A percentile compares a stretch with the other conserved stretches of the same genome.
Evolutionary conservation across 2,113 vertebrate genomes (phyloP).

Genomic region (Paramormyrops kingsleyae): DNA sequence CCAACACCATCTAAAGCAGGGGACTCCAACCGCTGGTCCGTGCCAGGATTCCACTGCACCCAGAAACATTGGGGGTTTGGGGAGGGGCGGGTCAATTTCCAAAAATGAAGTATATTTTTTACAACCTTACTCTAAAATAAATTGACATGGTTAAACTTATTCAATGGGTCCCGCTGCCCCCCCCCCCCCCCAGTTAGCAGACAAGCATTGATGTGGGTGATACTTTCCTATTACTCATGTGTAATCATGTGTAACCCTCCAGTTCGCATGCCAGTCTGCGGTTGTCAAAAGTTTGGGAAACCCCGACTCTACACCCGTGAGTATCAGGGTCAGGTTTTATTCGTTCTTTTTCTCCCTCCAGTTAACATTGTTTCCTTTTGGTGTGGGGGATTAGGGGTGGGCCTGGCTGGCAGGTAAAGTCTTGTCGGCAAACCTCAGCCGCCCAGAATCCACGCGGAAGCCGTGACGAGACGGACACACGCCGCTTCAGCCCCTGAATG

Average conservation of each 20-base stretch:
- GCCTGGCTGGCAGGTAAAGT: not conserved
- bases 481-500: conserved; percentile 23
- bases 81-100: not conserved
- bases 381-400: not conserved
- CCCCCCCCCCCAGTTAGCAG: not conserved
- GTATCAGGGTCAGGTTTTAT: not conserved
- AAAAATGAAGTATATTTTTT: not conserved
- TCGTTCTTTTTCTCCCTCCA: not conserved
- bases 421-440: not conserved
- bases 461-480: not conserved
- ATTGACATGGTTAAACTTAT: not conserved
- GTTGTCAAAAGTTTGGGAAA: not conserved
- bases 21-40: not conserved
- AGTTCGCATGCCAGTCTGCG: not conserved
- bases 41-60: not conserved
- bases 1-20: not conserved
- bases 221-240: not conserved
- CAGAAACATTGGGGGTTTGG: not conserved
- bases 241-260: not conserved
- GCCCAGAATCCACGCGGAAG: not conserved
- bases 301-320: not conserved
- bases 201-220: not conserved
- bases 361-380: not conserved
- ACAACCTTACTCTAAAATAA: not conserved
- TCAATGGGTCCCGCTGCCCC: too few species aligned